Percentiles rank a stretch among this genome's conserved stretches.
Conservation (phyloP, 2,797 vertebrate genomes). For the Sitta carolinensis region DNA sequence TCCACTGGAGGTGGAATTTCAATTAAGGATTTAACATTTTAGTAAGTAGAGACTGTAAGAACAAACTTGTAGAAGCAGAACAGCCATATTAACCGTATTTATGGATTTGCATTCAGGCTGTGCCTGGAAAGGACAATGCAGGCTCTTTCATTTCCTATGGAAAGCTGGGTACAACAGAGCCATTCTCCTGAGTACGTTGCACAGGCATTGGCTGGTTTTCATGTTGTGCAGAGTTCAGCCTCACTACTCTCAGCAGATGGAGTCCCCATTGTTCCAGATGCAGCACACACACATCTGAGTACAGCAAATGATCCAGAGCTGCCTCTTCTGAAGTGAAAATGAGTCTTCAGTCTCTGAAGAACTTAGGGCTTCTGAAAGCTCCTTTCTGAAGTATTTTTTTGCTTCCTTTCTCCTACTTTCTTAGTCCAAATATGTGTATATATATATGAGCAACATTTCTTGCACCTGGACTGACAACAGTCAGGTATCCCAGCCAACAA, state of each 20-base stretch:
- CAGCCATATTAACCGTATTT: neutral
- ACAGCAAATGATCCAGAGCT: neutral
- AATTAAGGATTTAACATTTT: constrained; percentile 36
- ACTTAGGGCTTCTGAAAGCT: neutral
- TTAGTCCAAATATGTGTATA: neutral
- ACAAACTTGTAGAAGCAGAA: neutral
- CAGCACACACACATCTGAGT: neutral
- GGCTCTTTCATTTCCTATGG: neutral
- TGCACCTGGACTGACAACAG: neutral
- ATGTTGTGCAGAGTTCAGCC: neutral
- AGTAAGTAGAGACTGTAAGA: neutral
- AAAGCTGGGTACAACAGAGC: constrained; percentile 22
- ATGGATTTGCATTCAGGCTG: neutral
- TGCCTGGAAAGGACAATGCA: constrained; percentile 34
- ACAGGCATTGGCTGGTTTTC: neutral
- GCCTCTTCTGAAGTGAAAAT: neutral
- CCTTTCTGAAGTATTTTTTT: neutral
- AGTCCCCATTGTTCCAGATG: neutral
- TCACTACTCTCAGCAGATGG: neutral
- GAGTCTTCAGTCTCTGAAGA: neutral
- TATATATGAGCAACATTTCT: neutral
- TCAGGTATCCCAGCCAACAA: neutral
- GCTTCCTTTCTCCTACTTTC: neutral
- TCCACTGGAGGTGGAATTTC: constrained; percentile 57
- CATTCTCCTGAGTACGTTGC: neutral